Evolutionary conservation across 2,797 vertebrate species (phyloP), one percentile per base, ranked within the genome.

Genomic region (Eleutherodactylus coqui): DNA sequence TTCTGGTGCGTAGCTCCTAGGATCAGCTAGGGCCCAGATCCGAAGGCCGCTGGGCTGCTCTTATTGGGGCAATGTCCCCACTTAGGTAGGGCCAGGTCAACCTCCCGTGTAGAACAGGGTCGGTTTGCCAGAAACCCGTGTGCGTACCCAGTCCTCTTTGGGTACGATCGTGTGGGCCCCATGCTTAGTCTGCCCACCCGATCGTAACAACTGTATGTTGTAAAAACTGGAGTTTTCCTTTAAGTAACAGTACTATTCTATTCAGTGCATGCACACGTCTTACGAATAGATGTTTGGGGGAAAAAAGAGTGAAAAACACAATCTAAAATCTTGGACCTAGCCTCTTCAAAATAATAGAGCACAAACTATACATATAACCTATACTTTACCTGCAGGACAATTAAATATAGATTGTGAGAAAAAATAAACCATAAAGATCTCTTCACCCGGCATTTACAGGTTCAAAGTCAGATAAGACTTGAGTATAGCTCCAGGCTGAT

Each of bases 311-410:
- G 38, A 70, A 13, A 16, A 4, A 1, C 36, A 5, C 13, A 70
- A 72, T 43, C 69, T 72, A 14, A 41, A 72, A 41, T 73, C 21
- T 17, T 27, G 41, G 41, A 45, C 24, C 45, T 45, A 27, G 27
- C 70, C 38, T 43, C 41, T 73, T 11, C 24, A 45, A 14, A 45
- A 24, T 73, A 16, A 73, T 45, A 43, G n/a, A 45, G 70, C 38
- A 73, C 24, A 73, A 72, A n/a, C 36, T 38, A 41, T 43, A 73
- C 41, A 45, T 13, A 45, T 45, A 73, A 73, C 41, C 41, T 45
- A 73, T 45, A 73, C 70, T 73, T 45, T 73, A 73, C 70, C 41
- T 73, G n/a, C n/a, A n/a, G n/a, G n/a, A 73, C 70, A 73, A 73
- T 73, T 41, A 73, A n/a, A 45, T 73, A 73, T 73, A 41, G 36